Base-by-base conservation (phyloP, 30 jellyfish, hydroid and myxozoan genomes). In the Mastigias papua region DNA sequence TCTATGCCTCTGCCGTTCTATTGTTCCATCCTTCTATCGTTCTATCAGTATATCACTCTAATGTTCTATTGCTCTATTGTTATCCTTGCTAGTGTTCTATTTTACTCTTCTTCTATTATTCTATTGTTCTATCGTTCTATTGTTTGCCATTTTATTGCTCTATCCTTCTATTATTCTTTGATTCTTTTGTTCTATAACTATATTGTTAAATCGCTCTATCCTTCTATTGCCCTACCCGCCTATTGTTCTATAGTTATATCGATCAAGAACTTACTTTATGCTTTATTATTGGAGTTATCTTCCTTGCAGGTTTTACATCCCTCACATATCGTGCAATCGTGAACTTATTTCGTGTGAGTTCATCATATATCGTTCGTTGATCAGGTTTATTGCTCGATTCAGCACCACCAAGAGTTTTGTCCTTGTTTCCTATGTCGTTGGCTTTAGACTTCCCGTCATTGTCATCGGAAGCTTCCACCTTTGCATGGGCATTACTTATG, bases 401-500 rank as follows among this genome's bases (percentile, higher is more conserved):
- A 10, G 30, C 88, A 15, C 26, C 78, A 11, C 69, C 63, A 11
- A 22, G 46, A 11, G 20, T 74, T 42, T 80, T 66, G 29, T 80
- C 49, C 23, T 64, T 75, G 17, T 80, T 49, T 11, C 50, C 90
- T 1, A 80, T 61, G 31, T 80, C 90, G 46, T 80, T 80, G 11
- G 78, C 35, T 27, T 30, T 61, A 20, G 81, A 61, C 34, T 80
- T 80, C 21, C 88, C 88, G n/a, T 57, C 66, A 15, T 64, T 37
- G 34, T 80, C 89, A 3, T 34, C 81, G 0, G 65, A 19, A 20
- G 90, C 26, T 35, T 80, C 90, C 26, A 80, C 90, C 28, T 60
- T 80, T 10, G 79, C 90, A 22, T 80, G 57, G 16, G 90, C 90
- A 20, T 80, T 80, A 81, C 90, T 80, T 2, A 65, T 15, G 1